These are phyloP conservation scores for Alaudala cheleensis DNA, from an alignment of 2,113 vertebrate species.

Conservation along the genomic window DNA sequence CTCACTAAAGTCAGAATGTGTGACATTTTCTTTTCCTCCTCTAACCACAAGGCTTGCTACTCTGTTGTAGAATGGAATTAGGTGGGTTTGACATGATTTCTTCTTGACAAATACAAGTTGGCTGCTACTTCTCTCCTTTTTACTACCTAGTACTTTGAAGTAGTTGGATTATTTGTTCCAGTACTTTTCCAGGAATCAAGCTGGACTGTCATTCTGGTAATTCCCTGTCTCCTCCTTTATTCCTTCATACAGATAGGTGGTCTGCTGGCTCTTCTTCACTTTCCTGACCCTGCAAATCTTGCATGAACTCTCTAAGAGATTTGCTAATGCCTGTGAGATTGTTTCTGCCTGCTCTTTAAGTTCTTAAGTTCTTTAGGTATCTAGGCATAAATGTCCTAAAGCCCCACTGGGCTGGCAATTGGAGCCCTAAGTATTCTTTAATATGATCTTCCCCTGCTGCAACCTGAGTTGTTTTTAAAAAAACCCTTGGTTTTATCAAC, in stretches of 20 bases:
- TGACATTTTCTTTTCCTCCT: background rate
- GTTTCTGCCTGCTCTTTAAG: background rate
- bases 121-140: background rate
- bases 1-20: background rate
- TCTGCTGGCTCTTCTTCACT: background rate
- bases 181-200: background rate
- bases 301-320: background rate
- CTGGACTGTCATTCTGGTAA: background rate
- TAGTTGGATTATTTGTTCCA: background rate
- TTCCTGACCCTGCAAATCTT: background rate
- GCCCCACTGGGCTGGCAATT: background rate
- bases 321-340: background rate
- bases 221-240: background rate
- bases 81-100: background rate
- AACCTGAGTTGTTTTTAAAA: background rate
- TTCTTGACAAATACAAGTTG: background rate
- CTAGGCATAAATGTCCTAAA: background rate
- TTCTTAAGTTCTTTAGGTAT: background rate
- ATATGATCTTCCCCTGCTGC: background rate
- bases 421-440: background rate
- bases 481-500: background rate
- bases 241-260: background rate
- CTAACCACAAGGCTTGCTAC: background rate
- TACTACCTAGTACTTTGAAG: background rate
- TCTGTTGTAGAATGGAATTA: background rate